Base-by-base conservation (phyloP, 2,888 invertebrate species). In the Apamea sordens region DNA sequence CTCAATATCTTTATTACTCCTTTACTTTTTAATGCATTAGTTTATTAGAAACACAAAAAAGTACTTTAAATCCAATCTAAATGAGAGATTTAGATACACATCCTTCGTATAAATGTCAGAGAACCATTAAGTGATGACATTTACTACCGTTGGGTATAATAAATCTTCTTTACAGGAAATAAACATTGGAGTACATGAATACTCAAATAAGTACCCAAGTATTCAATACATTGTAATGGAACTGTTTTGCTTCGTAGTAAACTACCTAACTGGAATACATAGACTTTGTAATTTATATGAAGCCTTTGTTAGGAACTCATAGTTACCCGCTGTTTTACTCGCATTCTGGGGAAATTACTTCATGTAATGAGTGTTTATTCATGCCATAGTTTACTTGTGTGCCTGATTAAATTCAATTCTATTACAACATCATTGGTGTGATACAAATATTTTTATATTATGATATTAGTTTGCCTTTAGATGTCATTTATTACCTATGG, bases 101-200 rank as follows among this genome's bases (percentile, higher is more conserved):
- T 80, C 32, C 61, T 24, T 65, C 47, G 65, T 36, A 65, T 63
- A 47, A 76, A 80, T 36, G 67, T 56, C 85, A 53, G 67, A 80
- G 41, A 15, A 73, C 83, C 69, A 83, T 79, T 76, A 79, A 44
- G 70, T 76, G 70, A 68, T 73, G 68, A 32, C 69, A 83, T 85
- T 86, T 85, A 85, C 86, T 86, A 68, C 73, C 80, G 28, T 47
- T 50, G 56, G 74, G 50, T 21, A 67, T 63, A 72, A 80, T 75
- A 83, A 86, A 85, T 86, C 80, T 80, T 74, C 67, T 84, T 73
- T 63, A 65, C 68, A 83, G 84, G 80, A 86, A 80, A 85, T 83
- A 85, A 76, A 86, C 86, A 78, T 61, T 77, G 78, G 75, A 72
- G 70, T 78, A 86, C 76, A 82, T 84, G 79, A 79, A 86, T 85